Evolutionary conservation across 1,140 invertebrate species (phyloP), one percentile per base, ranked within the genome.

Genomic region (Brachionus paranguensis): DNA sequence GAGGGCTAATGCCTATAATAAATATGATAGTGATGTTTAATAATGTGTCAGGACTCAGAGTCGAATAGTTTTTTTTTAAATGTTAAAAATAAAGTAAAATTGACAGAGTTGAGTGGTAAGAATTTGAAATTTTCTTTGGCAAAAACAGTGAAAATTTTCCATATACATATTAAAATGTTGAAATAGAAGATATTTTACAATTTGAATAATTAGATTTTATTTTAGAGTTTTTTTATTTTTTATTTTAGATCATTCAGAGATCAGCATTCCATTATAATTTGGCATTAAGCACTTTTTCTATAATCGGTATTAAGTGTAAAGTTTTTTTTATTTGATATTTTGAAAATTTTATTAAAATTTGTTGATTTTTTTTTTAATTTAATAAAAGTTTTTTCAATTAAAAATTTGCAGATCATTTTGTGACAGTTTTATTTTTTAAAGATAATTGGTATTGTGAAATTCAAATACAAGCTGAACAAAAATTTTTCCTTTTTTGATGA

Each of bases 1-100:
- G 10, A n/a, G 20, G 7, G 68, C 24, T n/a, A 72, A 20, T 43
- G 33, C 8, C 10, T 43, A 72, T 43, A 41, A 72, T 3, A 72
- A 72, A 43, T 72, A 72, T 72, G 68, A 72, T 72, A 72, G 68
- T 72, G 68, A 72, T 72, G 68, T 72, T 72, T 72, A 45, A 72
- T 4, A 6, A 14, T 68, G 27, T 14, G 33, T 12, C 29, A 5
- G 33, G 24, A 14, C 14, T 33, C 4, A 8, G 33, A 33, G 33
- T 17, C 27, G 12, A 0, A 14, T 41, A 27, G 27, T 27, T 17
- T 65, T 65, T 65, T 24, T 17, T 65, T 24, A 33, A 33, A 24
- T 65, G 11, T 65, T 64, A 24, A 24, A n/a, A 64, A 64, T 29
- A 11, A 24, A 11, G 5, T 24, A 11, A 64, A 24, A 20, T 64